Evolutionary conservation across 2,888 invertebrate species (phyloP).

Genomic region (Cosmia pyralina): DNA sequence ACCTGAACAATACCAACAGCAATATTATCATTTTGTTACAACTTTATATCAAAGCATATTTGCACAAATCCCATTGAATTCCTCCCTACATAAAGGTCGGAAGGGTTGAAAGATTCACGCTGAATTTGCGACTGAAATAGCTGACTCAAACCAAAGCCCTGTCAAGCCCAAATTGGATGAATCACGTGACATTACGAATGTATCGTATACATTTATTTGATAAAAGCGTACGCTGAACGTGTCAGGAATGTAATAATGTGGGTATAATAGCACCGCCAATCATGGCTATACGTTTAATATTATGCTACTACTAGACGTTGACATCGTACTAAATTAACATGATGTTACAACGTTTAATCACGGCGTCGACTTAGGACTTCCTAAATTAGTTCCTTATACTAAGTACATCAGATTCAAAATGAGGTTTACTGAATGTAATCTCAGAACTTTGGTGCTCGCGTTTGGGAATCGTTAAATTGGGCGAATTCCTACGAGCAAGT

Average conservation of each 20-base stretch:
- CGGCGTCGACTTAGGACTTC: conserved; percentile 55
- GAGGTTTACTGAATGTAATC: conserved; percentile 54
- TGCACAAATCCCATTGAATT: conserved; percentile 56
- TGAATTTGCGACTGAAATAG: conserved; percentile 72
- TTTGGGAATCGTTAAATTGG: conserved; percentile 53
- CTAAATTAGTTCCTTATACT: conserved; percentile 64
- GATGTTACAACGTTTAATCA: conserved; percentile 62
- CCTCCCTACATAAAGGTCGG: conserved; percentile 54
- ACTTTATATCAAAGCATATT: conserved; percentile 59
- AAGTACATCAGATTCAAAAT: conserved; percentile 45
- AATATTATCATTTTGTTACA: conserved; percentile 41
- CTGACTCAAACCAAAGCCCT: conserved; percentile 76
- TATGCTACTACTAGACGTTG: conserved; percentile 41
- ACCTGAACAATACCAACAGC: conserved; percentile 23
- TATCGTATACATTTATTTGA: conserved; percentile 84
- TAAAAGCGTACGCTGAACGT: conserved; percentile 82
- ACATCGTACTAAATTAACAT: conserved; percentile 64
- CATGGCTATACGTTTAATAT: conserved; percentile 77
- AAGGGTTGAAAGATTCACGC: conserved; percentile 66
- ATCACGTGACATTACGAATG: conserved; percentile 81
- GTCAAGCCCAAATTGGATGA: conserved; percentile 83
- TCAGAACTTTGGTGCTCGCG: conserved; percentile 32
- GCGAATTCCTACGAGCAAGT: conserved; percentile 45
- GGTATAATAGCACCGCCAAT: conserved; percentile 79
- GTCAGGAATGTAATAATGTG: conserved; percentile 87